These are phyloP conservation scores for Sminthurides bifidus DNA, from an alignment of 1,140 invertebrate species.

Conservation along the genomic window DNA sequence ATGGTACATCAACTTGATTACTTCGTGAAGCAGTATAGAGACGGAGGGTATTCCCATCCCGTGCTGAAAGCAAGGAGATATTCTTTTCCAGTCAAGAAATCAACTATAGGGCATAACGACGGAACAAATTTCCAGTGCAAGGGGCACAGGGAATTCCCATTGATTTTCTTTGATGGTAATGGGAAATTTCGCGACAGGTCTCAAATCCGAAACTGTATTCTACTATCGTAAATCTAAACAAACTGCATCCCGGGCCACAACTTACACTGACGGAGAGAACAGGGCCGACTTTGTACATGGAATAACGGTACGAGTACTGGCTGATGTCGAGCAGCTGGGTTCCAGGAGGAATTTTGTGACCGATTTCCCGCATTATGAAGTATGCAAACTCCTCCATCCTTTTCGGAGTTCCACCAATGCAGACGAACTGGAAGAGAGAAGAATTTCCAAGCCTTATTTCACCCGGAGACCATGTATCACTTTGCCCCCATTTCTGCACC, in stretches of 20 bases:
- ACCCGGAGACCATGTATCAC: too few species aligned
- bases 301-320: constrained; percentile 83
- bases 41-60: constrained; percentile 90
- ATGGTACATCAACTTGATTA: constrained; percentile 87
- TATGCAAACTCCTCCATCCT: constrained; percentile 88
- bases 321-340: constrained; percentile 79
- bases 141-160: too few species aligned
- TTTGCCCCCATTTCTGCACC: not conserved
- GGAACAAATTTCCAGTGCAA: too few species aligned
- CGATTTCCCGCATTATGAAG: constrained; percentile 80
- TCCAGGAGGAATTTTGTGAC: constrained; percentile 74
- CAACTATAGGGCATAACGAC: not conserved
- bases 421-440: constrained; percentile 69
- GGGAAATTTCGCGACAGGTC: too few species aligned
- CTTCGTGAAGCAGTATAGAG: constrained; percentile 80
- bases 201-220: too few species aligned
- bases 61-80: constrained; percentile 48
- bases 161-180: too few species aligned
- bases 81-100: not conserved
- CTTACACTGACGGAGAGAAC: constrained; percentile 82
- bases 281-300: constrained; percentile 95
- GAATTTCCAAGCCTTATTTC: not conserved
- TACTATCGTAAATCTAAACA: too few species aligned
- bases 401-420: constrained; percentile 91
- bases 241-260: too few species aligned